Evolutionary conservation across 2,888 invertebrate species (phyloP).

Genomic region (Stenoptilia bipunctidactyla): DNA sequence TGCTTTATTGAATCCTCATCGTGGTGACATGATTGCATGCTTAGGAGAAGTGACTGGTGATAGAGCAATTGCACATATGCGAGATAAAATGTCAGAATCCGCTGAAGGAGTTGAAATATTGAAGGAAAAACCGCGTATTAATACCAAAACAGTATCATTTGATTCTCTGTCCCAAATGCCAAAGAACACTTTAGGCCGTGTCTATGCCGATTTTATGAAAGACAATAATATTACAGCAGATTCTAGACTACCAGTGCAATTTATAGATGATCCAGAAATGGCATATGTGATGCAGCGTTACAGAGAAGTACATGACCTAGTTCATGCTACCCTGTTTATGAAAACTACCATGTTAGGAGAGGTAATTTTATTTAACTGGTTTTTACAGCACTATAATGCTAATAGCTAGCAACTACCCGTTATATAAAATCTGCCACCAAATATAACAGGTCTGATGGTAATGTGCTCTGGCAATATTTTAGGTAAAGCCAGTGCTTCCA

Average conservation of each 20-base stretch:
- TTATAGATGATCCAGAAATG: conserved; percentile 88
- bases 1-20: conserved; percentile 82
- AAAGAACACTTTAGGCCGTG: conserved; percentile 85
- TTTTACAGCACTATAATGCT: too few species aligned
- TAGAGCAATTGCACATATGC: conserved; percentile 78
- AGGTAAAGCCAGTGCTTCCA: too few species aligned
- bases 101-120: conserved; percentile 84
- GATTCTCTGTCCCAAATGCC: conserved; percentile 79
- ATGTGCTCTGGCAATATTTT: too few species aligned
- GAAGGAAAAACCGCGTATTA: conserved; percentile 86
- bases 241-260: conserved; percentile 89
- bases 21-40: conserved; percentile 94
- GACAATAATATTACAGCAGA: conserved; percentile 94
- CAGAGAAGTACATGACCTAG: conserved; percentile 95
- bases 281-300: conserved; percentile 98
- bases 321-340: conserved; percentile 93
- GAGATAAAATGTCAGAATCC: conserved; percentile 80
- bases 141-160: conserved; percentile 84
- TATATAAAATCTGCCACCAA: too few species aligned
- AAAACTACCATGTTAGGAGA: conserved; percentile 91
- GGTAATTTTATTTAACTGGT: conserved; percentile 60
- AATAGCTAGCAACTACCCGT: too few species aligned
- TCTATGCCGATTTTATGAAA: conserved; percentile 86
- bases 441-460: too few species aligned
- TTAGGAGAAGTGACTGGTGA: conserved; percentile 92